These are phyloP conservation scores for Mylabris sibirica DNA, from an alignment of 2,888 invertebrate genomes.

Conservation along the genomic window DNA sequence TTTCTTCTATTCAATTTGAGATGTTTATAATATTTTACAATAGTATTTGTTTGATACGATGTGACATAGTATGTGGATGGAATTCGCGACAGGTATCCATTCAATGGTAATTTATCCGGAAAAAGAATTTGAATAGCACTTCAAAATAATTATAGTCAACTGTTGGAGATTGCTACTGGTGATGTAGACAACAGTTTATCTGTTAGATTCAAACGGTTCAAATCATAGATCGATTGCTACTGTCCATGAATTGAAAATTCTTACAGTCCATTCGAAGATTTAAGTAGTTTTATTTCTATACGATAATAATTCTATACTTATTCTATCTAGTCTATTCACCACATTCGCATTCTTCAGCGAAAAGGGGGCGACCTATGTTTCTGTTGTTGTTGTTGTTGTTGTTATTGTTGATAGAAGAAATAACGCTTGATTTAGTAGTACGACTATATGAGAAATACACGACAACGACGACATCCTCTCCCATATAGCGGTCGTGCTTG, in stretches of 20 bases:
- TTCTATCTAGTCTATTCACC: not conserved
- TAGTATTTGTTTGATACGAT: not conserved
- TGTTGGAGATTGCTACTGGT: not conserved
- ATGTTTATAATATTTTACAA: not conserved
- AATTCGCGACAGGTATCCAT: conserved; percentile 11
- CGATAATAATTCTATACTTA: no score
- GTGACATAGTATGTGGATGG: conserved; percentile 2
- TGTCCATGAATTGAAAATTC: not conserved
- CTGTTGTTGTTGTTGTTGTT: conserved; percentile 8
- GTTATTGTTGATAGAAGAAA: conserved; percentile 23
- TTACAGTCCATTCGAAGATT: not conserved
- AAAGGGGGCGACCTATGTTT: not conserved
- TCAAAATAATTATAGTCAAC: conserved; percentile 10
- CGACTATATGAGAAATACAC: conserved; percentile 38
- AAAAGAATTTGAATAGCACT: conserved; percentile 11
- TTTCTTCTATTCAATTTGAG: no score
- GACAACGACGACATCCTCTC: conserved; percentile 23
- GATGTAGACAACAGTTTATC: conserved; percentile 1
- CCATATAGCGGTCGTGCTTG: conserved; percentile 41
- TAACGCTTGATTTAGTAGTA: conserved; percentile 42
- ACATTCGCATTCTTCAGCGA: not conserved
- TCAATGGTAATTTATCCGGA: conserved; percentile 16
- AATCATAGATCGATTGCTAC: not conserved
- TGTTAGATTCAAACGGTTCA: conserved; percentile 2
- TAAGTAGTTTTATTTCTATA: not conserved